Evolutionary conservation across 2,888 invertebrate genomes (phyloP).

Genomic region (Eumerus sabulonum): DNA sequence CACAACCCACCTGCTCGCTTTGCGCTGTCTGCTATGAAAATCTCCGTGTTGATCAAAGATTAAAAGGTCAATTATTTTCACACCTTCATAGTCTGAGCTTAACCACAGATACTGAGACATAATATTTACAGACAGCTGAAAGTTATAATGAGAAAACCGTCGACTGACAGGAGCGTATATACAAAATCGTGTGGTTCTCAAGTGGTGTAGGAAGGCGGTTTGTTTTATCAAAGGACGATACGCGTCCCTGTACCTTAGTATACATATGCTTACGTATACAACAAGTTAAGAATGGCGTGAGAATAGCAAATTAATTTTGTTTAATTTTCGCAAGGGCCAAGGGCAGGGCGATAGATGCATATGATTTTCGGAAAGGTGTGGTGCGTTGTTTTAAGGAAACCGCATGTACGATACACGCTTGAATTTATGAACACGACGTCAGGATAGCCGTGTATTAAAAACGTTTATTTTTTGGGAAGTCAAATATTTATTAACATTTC

Average conservation of each 20-base stretch:
- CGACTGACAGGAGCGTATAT: slow-evolving; percentile 24
- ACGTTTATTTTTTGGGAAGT: slow-evolving; percentile 37
- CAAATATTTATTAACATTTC: slow-evolving; percentile 47
- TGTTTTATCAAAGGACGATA: slow-evolving; percentile 24
- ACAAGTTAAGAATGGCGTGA: slow-evolving; percentile 39
- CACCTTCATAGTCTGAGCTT: slow-evolving; percentile 8
- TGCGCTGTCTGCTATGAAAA: slow-evolving; percentile 15
- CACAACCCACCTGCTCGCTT: not conserved
- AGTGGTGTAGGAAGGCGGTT: slow-evolving; percentile 45
- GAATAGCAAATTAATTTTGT: slow-evolving; percentile 57
- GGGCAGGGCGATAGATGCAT: slow-evolving; percentile 28
- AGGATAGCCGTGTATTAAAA: slow-evolving; percentile 20
- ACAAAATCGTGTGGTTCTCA: slow-evolving; percentile 32
- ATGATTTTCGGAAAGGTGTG: slow-evolving; percentile 46
- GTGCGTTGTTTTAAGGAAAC: slow-evolving; percentile 42
- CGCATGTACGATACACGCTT: slow-evolving; percentile 47
- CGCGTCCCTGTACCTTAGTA: not conserved
- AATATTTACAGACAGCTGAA: not conserved
- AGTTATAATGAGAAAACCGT: slow-evolving; percentile 22
- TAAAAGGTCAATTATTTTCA: slow-evolving; percentile 59
- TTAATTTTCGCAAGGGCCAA: slow-evolving; percentile 16
- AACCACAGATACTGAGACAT: no score
- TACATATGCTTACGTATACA: no score
- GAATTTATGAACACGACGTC: not conserved
- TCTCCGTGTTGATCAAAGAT: slow-evolving; percentile 47